These are phyloP conservation scores for Xestia ashworthii DNA, from an alignment of 2,888 invertebrate species.

Conservation along the genomic window DNA sequence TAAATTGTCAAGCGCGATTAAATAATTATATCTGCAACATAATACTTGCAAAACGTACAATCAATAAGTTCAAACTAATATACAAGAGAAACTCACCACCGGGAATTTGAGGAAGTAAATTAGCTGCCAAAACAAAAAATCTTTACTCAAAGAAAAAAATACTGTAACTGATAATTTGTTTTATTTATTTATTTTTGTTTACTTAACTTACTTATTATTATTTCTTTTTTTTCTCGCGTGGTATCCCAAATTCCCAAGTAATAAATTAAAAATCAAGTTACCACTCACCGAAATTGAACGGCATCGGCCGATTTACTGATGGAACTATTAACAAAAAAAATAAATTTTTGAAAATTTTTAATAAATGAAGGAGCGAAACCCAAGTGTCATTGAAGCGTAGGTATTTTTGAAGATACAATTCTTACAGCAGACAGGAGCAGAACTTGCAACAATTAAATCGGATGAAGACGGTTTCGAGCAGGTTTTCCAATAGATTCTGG, in stretches of 20 bases:
- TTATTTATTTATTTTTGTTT: not conserved
- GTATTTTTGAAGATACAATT: not conserved
- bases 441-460: not conserved
- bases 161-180: not conserved
- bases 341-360: not conserved
- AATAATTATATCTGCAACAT: not conserved
- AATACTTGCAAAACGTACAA: not conserved
- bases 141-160: not conserved
- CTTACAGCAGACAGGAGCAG: not conserved
- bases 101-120: constrained; percentile 6
- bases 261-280: not conserved
- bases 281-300: constrained; percentile 15
- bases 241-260: not conserved
- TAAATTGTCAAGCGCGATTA: not conserved
- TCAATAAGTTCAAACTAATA: constrained; percentile 14
- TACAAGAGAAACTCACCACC: constrained; percentile 25
- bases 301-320: constrained; percentile 18
- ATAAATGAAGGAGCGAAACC: not conserved
- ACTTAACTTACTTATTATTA: too few relatives aligned
- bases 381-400: constrained; percentile 6
- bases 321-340: not conserved
- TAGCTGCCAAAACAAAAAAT: constrained; percentile 6
- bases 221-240: too few relatives aligned
- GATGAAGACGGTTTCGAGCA: not conserved
- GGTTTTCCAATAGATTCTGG: not conserved